These are phyloP conservation scores for Merluccius polli DNA, from an alignment of 2,797 vertebrate species.

Conservation along the genomic window DNA sequence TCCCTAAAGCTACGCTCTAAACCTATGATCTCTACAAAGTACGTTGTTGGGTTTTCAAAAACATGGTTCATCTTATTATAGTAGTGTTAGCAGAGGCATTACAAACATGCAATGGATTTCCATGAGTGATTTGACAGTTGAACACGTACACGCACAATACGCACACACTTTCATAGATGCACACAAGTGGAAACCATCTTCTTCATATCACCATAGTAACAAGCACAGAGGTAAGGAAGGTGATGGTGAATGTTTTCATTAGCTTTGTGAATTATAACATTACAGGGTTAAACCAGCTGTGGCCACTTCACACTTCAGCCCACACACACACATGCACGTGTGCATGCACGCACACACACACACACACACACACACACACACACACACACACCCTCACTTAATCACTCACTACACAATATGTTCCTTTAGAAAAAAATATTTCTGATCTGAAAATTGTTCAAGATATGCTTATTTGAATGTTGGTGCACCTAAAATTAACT, in stretches of 20 bases:
- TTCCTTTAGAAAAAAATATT: not conserved
- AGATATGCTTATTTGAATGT: too few species aligned
- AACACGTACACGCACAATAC: not conserved
- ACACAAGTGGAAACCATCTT: slow-evolving; percentile 1
- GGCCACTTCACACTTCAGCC: not conserved
- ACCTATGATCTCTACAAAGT: not conserved
- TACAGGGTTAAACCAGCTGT: slow-evolving; percentile 17
- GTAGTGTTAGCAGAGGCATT: not conserved
- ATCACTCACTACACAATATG: not conserved
- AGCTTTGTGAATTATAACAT: slow-evolving; percentile 54
- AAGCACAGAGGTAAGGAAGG: slow-evolving; percentile 33
- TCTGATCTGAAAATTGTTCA: too few species aligned
- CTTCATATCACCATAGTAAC: slow-evolving; percentile 52
- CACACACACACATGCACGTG: not conserved
- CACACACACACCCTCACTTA: not conserved
- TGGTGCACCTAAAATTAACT: too few species aligned
- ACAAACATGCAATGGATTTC: not conserved
- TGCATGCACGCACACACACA: not conserved
- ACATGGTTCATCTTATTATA: not conserved
- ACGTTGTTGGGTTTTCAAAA: not conserved
- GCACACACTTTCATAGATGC: not conserved
- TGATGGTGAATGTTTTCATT: slow-evolving; percentile 50
- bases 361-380: not conserved
- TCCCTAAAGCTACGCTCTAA: not conserved
- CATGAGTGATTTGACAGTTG: not conserved